phyloP scores from a whole-genome alignment of 2,797 vertebrate species.

The Ataeniobius toweri region DNA sequence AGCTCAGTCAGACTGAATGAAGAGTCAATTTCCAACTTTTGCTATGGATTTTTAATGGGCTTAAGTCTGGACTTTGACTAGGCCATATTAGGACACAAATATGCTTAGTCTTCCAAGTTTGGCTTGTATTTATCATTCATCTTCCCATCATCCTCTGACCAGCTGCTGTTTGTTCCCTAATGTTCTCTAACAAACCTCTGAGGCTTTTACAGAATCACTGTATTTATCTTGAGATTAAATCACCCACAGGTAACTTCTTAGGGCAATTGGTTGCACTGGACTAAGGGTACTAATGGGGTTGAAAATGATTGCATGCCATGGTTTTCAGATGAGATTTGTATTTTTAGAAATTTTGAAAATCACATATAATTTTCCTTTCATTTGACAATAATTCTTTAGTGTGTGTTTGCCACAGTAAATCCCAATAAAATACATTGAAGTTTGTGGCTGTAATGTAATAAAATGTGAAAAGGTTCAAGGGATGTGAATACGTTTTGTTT shows the following conservation, averaged over 20 bases:
- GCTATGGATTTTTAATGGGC: not conserved
- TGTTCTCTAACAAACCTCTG: not conserved
- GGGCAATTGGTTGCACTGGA: not conserved
- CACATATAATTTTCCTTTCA: not conserved
- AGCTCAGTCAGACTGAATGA: not conserved
- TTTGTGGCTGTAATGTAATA: not conserved
- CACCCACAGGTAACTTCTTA: not conserved
- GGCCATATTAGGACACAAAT: not conserved
- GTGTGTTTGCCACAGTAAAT: not conserved
- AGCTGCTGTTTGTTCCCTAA: not conserved
- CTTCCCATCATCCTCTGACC: not conserved
- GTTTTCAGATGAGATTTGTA: not conserved
- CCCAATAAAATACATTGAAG: not conserved
- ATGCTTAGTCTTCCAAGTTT: not conserved
- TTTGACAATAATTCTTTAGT: not conserved
- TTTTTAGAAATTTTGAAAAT: not conserved
- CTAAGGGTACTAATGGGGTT: not conserved
- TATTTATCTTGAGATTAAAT: not conserved
- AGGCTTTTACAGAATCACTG: not conserved
- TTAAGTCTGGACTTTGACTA: not conserved
- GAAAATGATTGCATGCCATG: not conserved
- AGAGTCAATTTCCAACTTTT: not conserved
- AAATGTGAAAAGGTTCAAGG: not conserved
- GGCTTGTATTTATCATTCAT: not conserved
- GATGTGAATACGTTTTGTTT: not conserved